A percentile compares a stretch with the other conserved stretches of the same genome.
phyloP scores from a whole-genome alignment of 1,140 invertebrate genomes.

The Brachionus calyciflorus region DNA sequence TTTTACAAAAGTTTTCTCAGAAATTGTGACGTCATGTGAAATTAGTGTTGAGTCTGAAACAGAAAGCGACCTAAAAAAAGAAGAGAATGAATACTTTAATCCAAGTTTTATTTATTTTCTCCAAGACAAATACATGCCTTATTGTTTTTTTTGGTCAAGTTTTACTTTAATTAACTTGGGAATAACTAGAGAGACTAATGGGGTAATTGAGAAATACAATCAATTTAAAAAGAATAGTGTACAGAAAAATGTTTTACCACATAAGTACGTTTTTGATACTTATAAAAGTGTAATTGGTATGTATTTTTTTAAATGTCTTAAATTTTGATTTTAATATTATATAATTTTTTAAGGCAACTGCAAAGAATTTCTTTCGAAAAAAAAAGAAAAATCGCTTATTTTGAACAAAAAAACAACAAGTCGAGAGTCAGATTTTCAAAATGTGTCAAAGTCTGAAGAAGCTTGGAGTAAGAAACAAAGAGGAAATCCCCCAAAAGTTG shows the following conservation, averaged over 20 bases:
- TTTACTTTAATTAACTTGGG: conserved; percentile 6
- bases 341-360: conserved; percentile 25
- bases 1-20: conserved; percentile 11
- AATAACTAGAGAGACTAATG: conserved; percentile 34
- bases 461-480: conserved; percentile 7
- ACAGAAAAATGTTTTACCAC: conserved; percentile 28
- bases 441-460: conserved; percentile 25
- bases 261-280: conserved; percentile 36
- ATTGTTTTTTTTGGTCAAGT: conserved; percentile 34
- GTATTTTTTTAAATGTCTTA: conserved; percentile 8
- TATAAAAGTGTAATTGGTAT: conserved; percentile 38
- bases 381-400: neutral
- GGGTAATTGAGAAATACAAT: conserved; percentile 39
- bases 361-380: conserved; percentile 33
- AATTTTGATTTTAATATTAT: conserved; percentile 1
- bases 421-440: conserved; percentile 33
- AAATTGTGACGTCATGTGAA: conserved; percentile 18
- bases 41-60: neutral
- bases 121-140: conserved; percentile 25
- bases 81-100: conserved; percentile 10
- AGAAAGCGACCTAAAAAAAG: neutral
- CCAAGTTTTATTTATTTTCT: conserved; percentile 12
- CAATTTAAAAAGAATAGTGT: conserved; percentile 31
- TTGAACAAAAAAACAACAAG: neutral
- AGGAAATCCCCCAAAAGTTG: neutral